Conservation (phyloP, 2,797 vertebrate genomes). For the Florisuga fusca region DNA sequence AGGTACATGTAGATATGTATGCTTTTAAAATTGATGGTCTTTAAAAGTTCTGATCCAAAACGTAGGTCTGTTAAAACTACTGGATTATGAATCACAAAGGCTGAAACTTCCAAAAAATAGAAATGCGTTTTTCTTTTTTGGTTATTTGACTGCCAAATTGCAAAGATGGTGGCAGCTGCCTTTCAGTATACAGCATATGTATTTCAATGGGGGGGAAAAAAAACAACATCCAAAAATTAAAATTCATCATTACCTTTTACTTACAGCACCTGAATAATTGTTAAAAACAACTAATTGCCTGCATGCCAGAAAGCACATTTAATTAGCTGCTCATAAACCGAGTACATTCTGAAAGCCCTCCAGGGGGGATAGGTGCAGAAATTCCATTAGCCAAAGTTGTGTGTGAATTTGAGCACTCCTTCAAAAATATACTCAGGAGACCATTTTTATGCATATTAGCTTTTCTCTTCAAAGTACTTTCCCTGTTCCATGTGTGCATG, state of each 20-base stretch:
- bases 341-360: conserved; percentile 32
- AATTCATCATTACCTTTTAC: conserved; percentile 48
- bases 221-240: conserved; percentile 45
- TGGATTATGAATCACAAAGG: neutral
- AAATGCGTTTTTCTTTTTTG: neutral
- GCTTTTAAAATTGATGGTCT: neutral
- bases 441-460: conserved; percentile 30
- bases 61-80: neutral
- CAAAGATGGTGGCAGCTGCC: neutral
- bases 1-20: neutral
- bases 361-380: conserved; percentile 47
- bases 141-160: neutral
- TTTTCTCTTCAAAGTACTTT: conserved; percentile 15
- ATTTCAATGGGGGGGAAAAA: neutral
- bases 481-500: neutral
- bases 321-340: conserved; percentile 66
- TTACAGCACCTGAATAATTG: conserved; percentile 62
- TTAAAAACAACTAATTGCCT: conserved; percentile 64
- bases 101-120: neutral
- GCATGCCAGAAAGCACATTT: conserved; percentile 55
- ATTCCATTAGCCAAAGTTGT: conserved; percentile 63
- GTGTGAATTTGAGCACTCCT: conserved; percentile 3
- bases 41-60: neutral
- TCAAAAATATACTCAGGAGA: conserved; percentile 25
- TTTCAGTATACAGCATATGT: neutral